These are phyloP conservation scores for Apteryx owenii DNA, from an alignment of 2,113 vertebrate species.

Conservation along the genomic window DNA sequence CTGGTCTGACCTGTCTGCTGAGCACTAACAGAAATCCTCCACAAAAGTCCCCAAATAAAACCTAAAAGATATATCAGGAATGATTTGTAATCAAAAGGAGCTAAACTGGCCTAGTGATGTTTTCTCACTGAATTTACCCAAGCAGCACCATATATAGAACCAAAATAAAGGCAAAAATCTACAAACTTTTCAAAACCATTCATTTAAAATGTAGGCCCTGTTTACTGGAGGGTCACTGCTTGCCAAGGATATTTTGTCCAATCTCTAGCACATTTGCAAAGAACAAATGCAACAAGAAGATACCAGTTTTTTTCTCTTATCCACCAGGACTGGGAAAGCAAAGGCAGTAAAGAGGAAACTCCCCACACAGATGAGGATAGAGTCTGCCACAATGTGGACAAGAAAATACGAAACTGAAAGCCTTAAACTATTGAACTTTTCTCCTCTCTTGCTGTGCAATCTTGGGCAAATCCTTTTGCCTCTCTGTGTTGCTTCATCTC, in stretches of 20 bases:
- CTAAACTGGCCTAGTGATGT: background rate
- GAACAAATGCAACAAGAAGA: background rate
- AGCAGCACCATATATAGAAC: background rate
- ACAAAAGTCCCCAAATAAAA: background rate
- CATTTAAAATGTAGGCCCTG: background rate
- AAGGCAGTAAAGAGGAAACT: background rate
- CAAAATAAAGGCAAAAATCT: background rate
- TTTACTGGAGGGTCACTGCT: background rate
- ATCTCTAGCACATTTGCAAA: background rate
- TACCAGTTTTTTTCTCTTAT: background rate
- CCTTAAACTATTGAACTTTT: background rate
- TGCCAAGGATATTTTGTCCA: background rate
- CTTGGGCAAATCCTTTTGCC: background rate
- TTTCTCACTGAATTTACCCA: background rate
- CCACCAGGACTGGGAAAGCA: background rate
- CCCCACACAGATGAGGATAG: background rate
- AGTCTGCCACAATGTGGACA: background rate
- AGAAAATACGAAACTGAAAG: background rate
- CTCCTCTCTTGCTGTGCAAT: background rate
- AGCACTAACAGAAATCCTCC: background rate
- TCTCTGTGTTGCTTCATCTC: conserved; percentile 9
- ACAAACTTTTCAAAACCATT: background rate
- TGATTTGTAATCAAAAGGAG: background rate
- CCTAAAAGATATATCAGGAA: background rate
- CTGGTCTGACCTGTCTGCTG: background rate